Evolutionary conservation across 2,113 vertebrate genomes (phyloP).

Genomic region (Oplegnathus fasciatus): DNA sequence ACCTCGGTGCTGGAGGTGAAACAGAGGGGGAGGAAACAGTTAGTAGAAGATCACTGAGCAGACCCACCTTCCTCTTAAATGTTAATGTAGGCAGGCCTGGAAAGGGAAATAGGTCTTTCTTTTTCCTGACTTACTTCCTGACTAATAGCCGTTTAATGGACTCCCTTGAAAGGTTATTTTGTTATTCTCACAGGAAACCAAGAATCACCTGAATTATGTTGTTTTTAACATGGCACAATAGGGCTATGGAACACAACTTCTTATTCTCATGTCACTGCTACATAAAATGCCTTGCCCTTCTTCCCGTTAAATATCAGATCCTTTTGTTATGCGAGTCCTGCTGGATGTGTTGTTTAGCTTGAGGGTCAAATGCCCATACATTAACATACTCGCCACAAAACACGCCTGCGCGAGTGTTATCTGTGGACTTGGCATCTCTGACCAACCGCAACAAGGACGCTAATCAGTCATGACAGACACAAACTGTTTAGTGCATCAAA

Average conservation of each 20-base stretch:
- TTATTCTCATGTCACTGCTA: background rate
- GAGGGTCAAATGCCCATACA: slow-evolving; percentile 39
- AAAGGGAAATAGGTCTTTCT: slow-evolving; percentile 56
- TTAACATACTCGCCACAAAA: slow-evolving; percentile 40
- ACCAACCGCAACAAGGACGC: slow-evolving; percentile 64
- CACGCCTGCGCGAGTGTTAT: slow-evolving; percentile 34
- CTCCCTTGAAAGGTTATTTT: slow-evolving; percentile 52
- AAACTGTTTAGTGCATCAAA: slow-evolving; percentile 80
- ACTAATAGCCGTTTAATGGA: slow-evolving; percentile 54
- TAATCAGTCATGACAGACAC: slow-evolving; percentile 80
- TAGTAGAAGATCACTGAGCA: slow-evolving; percentile 61
- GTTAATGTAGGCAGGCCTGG: slow-evolving; percentile 65
- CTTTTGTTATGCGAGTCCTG: slow-evolving; percentile 1
- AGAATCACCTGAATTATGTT: slow-evolving; percentile 33
- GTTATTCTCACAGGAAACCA: slow-evolving; percentile 42
- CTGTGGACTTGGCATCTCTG: slow-evolving; percentile 67
- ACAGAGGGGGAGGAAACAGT: slow-evolving; percentile 44
- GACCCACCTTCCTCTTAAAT: slow-evolving; percentile 63
- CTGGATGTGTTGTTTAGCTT: slow-evolving; percentile 48
- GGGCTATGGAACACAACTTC: background rate
- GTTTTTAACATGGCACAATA: background rate
- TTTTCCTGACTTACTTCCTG: slow-evolving; percentile 53
- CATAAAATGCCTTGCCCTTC: slow-evolving; percentile 7
- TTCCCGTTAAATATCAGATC: slow-evolving; percentile 11
- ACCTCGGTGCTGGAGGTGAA: slow-evolving; percentile 69